These are phyloP conservation scores for Larimichthys polyactis DNA, from an alignment of 2,113 vertebrate species.

Conservation along the genomic window DNA sequence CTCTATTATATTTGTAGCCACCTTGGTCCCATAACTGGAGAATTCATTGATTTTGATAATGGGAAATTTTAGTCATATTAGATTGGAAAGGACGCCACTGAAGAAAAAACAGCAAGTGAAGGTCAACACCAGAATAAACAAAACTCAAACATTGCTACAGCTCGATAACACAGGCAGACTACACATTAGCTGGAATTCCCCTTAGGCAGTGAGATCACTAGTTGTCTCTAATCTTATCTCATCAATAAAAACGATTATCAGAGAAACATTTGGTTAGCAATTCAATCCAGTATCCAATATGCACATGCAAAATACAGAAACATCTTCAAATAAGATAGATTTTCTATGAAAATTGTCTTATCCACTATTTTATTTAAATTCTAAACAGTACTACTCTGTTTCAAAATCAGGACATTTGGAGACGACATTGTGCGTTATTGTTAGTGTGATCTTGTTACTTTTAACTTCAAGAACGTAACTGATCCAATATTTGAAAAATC, in stretches of 20 bases:
- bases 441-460: background rate
- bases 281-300: too few species aligned
- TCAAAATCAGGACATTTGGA: background rate
- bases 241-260: too few species aligned
- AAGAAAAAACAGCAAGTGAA: background rate
- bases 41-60: background rate
- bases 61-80: background rate
- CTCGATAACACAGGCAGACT: background rate
- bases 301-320: too few species aligned
- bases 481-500: background rate
- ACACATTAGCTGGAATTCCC: too few species aligned
- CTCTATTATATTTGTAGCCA: background rate
- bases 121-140: background rate
- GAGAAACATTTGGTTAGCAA: too few species aligned
- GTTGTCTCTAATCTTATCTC: too few species aligned
- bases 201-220: too few species aligned
- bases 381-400: too few species aligned
- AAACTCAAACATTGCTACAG: background rate
- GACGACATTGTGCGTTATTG: background rate
- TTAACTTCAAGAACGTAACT: background rate
- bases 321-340: too few species aligned
- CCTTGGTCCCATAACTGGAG: background rate
- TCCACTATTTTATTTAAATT: background rate
- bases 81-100: background rate
- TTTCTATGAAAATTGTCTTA: background rate